Evolutionary conservation across 2,113 vertebrate genomes (phyloP).

Genomic region (Electrona antarctica): DNA sequence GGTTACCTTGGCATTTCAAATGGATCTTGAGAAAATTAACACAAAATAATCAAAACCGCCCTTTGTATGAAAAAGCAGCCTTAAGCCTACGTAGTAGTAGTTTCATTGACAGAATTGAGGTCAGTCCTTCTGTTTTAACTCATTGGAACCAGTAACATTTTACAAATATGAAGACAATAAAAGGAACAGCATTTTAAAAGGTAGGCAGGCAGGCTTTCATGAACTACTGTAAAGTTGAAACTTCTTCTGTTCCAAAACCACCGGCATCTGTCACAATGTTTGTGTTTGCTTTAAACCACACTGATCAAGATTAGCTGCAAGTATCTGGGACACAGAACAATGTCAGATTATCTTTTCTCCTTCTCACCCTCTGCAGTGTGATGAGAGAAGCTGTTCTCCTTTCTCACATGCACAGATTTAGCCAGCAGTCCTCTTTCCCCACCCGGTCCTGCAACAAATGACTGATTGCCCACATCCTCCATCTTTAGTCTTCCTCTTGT

Average conservation of each 20-base stretch:
- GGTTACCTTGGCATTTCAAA: constrained; percentile 3
- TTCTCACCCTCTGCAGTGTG: not conserved
- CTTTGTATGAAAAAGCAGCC: not conserved
- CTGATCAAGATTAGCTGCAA: not conserved
- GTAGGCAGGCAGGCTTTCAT: not conserved
- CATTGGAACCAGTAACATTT: too few relatives aligned
- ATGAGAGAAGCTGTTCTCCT: constrained; percentile 5
- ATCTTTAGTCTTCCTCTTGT: not conserved
- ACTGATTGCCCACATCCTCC: not conserved
- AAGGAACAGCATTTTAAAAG: not conserved
- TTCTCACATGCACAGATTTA: constrained; percentile 12
- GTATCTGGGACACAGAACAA: not conserved
- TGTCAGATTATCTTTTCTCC: not conserved
- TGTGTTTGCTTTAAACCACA: not conserved
- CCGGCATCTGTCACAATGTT: not conserved
- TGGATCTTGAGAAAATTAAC: too few relatives aligned
- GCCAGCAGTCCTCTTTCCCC: constrained; percentile 25
- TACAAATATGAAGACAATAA: too few relatives aligned
- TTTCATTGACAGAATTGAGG: too few relatives aligned
- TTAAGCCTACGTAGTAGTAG: not conserved
- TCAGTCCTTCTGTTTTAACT: too few relatives aligned
- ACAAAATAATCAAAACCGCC: too few relatives aligned
- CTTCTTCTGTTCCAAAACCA: not conserved
- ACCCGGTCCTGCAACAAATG: not conserved
- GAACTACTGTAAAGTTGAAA: too few relatives aligned